Base-by-base conservation (phyloP, 2,888 invertebrate genomes). In the Drosophila formosana region DNA sequence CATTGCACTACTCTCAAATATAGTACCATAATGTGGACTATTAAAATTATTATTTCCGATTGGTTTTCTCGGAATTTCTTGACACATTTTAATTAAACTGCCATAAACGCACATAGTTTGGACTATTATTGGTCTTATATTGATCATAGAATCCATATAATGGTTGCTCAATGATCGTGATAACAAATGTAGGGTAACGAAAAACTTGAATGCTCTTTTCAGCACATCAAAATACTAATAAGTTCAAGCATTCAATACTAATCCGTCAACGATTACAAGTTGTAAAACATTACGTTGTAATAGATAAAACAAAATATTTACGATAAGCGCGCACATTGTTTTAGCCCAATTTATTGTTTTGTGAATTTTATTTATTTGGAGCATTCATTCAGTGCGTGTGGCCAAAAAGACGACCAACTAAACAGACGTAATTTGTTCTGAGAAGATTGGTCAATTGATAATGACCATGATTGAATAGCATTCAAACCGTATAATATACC, bases 381-480 rank as follows among this genome's bases (percentile, higher is more conserved):
- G 32, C 18, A 32, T 49, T 23, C 8, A 37, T 37, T 18, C 18
- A 18, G 13, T 49, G 18, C 13, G 30, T 32, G 6, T 32, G 30
- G 1, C 6, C 18, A 6, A 6, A 23, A 32, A 11, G 5, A 8
- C 28, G 23, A 28, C 25, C 34, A 13, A 23, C 25, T 34, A n/a
- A n/a, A 25, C 8, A 11, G n/a, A 11, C 34, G 34, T 11, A 30
- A 26, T 50, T 39, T 11, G 9, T n/a, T 30, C 9, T 45, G 23
- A 11, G 28, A n/a, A 28, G 28, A 50, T 37, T 39, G 34, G 32
- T 3, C 3, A 3, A n/a, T 18, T 13, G 25, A 32, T 32, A 45
- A 50, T 23, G 7, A 13, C 13, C 34, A 41, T 47, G n/a, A 68
- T 25, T 51, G 6, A 56, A 50, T 28, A 11, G 6, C 30, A 18